These are phyloP conservation scores for Orientallactaga sibirica DNA, from an alignment of 2,797 vertebrate genomes.

Conservation along the genomic window DNA sequence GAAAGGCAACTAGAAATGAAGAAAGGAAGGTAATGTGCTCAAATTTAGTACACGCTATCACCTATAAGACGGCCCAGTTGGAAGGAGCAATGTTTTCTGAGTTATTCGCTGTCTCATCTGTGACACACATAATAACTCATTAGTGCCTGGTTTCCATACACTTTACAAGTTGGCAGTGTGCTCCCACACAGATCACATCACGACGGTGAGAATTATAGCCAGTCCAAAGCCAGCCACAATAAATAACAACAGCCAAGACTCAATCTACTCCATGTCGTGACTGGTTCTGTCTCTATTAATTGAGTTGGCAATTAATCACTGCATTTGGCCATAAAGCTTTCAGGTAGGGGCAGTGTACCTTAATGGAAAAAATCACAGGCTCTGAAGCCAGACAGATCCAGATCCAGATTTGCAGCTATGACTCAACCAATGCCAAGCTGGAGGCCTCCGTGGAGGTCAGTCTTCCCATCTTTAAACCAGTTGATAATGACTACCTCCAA, in stretches of 20 bases:
- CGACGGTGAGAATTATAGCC: background rate
- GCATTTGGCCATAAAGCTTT: conserved; percentile 6
- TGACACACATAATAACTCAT: background rate
- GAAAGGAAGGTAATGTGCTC: background rate
- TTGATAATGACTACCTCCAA: background rate
- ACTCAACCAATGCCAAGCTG: background rate
- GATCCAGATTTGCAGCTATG: background rate
- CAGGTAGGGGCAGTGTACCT: background rate
- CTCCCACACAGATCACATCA: conserved; percentile 24
- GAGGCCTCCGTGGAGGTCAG: background rate
- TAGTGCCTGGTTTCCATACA: background rate
- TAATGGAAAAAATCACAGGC: background rate
- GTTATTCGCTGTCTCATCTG: background rate
- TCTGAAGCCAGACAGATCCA: background rate
- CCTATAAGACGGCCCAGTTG: background rate
- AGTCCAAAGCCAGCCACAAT: conserved; percentile 4
- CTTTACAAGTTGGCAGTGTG: background rate
- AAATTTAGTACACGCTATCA: background rate
- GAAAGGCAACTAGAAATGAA: background rate
- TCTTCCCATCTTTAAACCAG: conserved; percentile 15
- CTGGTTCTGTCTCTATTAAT: conserved; percentile 9
- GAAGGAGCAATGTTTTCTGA: background rate
- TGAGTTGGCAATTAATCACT: conserved; percentile 35
- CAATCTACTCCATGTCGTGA: background rate
- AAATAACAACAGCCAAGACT: background rate